A percentile compares a stretch with the other conserved stretches of the same genome.
These are phyloP conservation scores for Sphaerodactylus townsendi DNA, from an alignment of 2,113 vertebrate species.

Conservation along the genomic window DNA sequence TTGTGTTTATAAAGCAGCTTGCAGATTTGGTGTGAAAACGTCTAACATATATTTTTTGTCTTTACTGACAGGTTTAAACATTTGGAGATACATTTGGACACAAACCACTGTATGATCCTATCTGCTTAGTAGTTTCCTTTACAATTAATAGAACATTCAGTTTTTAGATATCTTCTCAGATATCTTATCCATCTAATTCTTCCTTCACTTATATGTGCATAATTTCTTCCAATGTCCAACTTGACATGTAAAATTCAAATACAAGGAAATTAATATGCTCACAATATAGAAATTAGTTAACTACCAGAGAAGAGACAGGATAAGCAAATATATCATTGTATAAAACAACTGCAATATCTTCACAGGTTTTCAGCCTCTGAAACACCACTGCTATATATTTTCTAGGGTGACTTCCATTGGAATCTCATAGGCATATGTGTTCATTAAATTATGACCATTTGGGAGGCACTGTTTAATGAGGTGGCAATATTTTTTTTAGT, in stretches of 20 bases:
- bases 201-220: background rate
- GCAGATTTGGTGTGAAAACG: background rate
- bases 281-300: background rate
- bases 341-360: background rate
- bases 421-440: slow-evolving; percentile 17
- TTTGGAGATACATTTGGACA: too few relatives aligned
- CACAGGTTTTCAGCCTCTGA: background rate
- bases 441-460: background rate
- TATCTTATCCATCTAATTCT: background rate
- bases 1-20: background rate
- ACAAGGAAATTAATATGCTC: slow-evolving; percentile 8
- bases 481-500: background rate
- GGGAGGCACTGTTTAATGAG: background rate
- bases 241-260: too few relatives aligned
- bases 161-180: background rate
- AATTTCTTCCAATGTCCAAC: background rate
- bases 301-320: background rate
- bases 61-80: too few relatives aligned
- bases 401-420: background rate
- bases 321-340: too few relatives aligned
- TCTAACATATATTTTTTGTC: background rate
- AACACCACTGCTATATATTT: background rate
- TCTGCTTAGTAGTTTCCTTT: background rate
- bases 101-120: background rate
- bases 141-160: background rate